These are phyloP conservation scores for Motacilla tschutschensis DNA, from an alignment of 2,113 vertebrate species.

Conservation along the genomic window DNA sequence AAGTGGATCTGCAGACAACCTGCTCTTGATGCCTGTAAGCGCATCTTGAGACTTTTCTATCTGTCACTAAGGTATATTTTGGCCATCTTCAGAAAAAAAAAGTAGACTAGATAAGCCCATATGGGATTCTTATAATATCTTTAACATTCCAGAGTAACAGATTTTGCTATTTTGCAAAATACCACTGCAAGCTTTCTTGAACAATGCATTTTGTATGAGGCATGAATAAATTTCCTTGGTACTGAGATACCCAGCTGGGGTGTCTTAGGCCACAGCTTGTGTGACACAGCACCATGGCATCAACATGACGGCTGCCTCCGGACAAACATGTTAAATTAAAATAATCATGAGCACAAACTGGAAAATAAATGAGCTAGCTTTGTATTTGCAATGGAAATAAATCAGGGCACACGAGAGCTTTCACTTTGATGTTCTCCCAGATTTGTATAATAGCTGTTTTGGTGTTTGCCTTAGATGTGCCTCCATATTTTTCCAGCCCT, in stretches of 20 bases:
- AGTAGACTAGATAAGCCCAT: not conserved
- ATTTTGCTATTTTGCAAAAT: constrained; percentile 30
- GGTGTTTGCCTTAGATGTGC: not conserved
- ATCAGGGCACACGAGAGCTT: not conserved
- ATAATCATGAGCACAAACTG: constrained; percentile 31
- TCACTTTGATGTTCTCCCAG: constrained; percentile 17
- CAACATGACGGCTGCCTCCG: not conserved
- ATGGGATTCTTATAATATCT: constrained; percentile 28
- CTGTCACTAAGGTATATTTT: not conserved
- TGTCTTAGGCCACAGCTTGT: not conserved
- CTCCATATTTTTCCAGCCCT: not conserved
- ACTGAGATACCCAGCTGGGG: not conserved
- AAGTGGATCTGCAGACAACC: not conserved
- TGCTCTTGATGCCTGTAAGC: not conserved
- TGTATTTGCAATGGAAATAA: constrained; percentile 57
- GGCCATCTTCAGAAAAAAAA: not conserved
- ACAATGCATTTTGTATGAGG: constrained; percentile 9
- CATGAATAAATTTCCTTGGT: constrained; percentile 24
- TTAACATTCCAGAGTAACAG: constrained; percentile 3
- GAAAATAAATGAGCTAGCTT: constrained; percentile 40
- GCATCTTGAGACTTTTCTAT: not conserved
- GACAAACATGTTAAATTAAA: constrained; percentile 42
- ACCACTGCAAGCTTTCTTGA: not conserved
- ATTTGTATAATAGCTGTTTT: constrained; percentile 37
- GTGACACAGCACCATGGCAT: constrained; percentile 34